A percentile compares a stretch with the other conserved stretches of the same genome.
Evolutionary conservation across 2,888 invertebrate species (phyloP).

Genomic region (Syrphus vitripennis): DNA sequence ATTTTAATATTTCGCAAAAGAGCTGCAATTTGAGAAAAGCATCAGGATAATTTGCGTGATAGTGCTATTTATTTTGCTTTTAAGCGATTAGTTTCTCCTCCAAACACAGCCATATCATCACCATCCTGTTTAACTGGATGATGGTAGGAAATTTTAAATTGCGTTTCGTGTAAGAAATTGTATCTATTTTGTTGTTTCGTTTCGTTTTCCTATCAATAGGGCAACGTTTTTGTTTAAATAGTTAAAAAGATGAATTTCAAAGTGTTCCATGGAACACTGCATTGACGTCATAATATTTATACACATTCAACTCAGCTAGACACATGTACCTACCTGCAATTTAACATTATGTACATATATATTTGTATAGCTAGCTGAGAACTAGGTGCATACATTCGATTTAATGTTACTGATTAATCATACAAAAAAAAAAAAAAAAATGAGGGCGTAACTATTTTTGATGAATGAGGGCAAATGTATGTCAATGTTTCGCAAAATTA

Average conservation of each 20-base stretch:
- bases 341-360: no score
- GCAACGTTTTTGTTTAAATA: not conserved
- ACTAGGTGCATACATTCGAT: slow-evolving; percentile 1
- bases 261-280: not conserved
- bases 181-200: not conserved
- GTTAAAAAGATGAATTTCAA: not conserved
- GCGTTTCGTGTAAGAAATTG: not conserved
- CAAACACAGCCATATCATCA: not conserved
- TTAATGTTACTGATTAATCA: slow-evolving; percentile 40
- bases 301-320: not conserved
- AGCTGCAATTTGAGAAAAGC: not conserved
- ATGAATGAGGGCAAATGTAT: slow-evolving; percentile 39
- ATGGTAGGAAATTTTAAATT: not conserved
- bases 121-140: not conserved
- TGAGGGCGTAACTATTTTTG: slow-evolving; percentile 3
- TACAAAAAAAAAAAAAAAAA: no score
- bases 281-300: not conserved
- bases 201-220: not conserved
- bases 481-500: slow-evolving; percentile 60
- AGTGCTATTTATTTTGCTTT: not conserved
- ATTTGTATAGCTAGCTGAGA: no score
- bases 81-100: not conserved
- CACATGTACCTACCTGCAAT: not conserved
- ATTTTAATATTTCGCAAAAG: not conserved
- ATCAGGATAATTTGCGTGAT: not conserved